Percentiles rank a stretch among this genome's conserved stretches.
phyloP scores from a whole-genome alignment of 1,140 invertebrate species.

The Parapsyche elsis region DNA sequence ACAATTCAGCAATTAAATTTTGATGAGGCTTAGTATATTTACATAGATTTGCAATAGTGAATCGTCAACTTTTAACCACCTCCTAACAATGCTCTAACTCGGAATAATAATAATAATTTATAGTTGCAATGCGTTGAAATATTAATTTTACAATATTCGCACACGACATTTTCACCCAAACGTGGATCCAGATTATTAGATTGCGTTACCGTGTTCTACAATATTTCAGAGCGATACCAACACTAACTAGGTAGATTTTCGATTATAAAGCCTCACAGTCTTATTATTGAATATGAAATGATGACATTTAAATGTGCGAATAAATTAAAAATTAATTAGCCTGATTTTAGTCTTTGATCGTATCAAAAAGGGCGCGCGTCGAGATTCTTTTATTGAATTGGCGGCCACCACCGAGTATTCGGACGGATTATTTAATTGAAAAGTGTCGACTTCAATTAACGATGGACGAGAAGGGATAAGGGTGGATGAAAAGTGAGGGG shows the following conservation, averaged over 20 bases:
- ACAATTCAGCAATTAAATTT: too few relatives aligned
- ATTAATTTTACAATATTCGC: not conserved
- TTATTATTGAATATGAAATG: constrained; percentile 10
- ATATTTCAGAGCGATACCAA: not conserved
- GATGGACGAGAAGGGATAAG: constrained; percentile 1
- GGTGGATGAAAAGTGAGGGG: not conserved
- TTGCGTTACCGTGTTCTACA: constrained; percentile 4
- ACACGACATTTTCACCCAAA: not conserved
- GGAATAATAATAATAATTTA: too few relatives aligned
- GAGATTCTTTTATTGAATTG: constrained; percentile 25
- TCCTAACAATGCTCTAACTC: too few relatives aligned
- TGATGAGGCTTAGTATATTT: too few relatives aligned
- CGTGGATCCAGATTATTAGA: constrained; percentile 9
- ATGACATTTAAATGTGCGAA: not conserved
- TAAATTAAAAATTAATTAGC: not conserved
- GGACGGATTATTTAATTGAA: constrained; percentile 51
- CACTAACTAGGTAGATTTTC: not conserved
- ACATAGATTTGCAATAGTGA: too few relatives aligned
- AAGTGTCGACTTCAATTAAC: constrained; percentile 53
- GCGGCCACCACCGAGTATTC: not conserved
- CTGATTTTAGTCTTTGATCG: not conserved
- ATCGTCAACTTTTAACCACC: too few relatives aligned
- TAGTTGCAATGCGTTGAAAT: too few relatives aligned
- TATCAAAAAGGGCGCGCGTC: not conserved
- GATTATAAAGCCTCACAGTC: constrained; percentile 1